A percentile compares a stretch with the other conserved stretches of the same genome.
Conservation (phyloP, 2,888 invertebrate genomes). For the Cheilosia urbana region DNA sequence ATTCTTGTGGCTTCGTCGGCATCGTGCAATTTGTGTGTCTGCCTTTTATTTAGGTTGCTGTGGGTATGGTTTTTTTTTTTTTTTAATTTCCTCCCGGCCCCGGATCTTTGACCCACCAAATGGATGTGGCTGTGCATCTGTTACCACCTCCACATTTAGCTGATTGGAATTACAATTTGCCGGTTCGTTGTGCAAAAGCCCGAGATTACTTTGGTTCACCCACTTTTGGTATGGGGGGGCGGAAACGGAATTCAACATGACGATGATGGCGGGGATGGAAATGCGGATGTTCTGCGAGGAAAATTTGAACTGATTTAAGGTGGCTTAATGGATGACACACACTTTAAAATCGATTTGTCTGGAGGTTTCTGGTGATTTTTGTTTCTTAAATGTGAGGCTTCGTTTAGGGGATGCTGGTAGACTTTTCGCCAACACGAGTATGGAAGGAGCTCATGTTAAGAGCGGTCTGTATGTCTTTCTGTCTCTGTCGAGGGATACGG, state of each 20-base stretch:
- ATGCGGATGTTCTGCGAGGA: background rate
- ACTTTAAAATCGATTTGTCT: background rate
- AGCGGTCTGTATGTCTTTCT: no score
- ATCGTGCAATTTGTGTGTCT: constrained; percentile 63
- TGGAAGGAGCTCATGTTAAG: no score
- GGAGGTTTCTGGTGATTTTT: background rate
- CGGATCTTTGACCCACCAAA: constrained; percentile 72
- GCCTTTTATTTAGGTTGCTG: constrained; percentile 70
- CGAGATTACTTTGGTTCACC: constrained; percentile 43
- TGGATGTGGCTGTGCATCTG: constrained; percentile 59
- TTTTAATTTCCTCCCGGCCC: constrained; percentile 69
- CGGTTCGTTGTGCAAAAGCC: constrained; percentile 54
- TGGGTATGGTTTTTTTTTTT: constrained; percentile 58
- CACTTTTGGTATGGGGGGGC: background rate
- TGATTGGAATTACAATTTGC: constrained; percentile 72
- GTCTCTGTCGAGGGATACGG: no score
- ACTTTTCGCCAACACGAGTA: no score
- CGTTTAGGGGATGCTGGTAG: no score
- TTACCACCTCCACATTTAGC: constrained; percentile 71
- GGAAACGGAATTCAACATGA: background rate
- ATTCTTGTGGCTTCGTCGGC: constrained; percentile 70
- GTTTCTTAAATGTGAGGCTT: no score
- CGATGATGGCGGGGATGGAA: background rate
- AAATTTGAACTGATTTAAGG: background rate
- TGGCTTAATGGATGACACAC: background rate